Percentiles rank a stretch among this genome's conserved stretches.
phyloP scores from a whole-genome alignment of 2,888 invertebrate species.

The Acanthosepion esculentum region DNA sequence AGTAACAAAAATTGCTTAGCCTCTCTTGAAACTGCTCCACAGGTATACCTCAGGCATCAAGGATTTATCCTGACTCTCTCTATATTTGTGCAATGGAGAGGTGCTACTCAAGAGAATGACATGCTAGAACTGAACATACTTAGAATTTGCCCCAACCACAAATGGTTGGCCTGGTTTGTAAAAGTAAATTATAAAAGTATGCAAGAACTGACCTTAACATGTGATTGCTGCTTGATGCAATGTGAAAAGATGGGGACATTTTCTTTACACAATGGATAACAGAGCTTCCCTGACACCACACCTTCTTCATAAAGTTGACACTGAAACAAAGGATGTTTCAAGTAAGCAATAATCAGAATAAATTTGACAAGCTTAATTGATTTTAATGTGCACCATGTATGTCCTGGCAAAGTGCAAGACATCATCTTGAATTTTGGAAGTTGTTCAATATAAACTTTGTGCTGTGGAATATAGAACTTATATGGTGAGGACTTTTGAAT shows the following conservation, averaged over 20 bases:
- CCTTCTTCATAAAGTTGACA: constrained; percentile 62
- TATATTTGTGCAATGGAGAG: too few species aligned
- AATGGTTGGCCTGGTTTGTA: not conserved
- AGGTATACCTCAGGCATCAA: too few species aligned
- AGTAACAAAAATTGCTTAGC: too few species aligned
- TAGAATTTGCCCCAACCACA: too few species aligned
- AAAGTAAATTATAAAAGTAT: not conserved
- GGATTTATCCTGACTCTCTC: too few species aligned
- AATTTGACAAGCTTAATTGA: not conserved
- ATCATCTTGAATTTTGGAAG: not conserved
- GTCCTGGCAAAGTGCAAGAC: not conserved
- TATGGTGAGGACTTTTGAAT: not conserved
- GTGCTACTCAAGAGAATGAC: too few species aligned
- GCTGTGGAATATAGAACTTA: not conserved
- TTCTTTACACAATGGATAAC: constrained; percentile 61
- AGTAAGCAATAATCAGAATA: not conserved
- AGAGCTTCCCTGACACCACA: constrained; percentile 60
- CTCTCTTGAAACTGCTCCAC: too few species aligned
- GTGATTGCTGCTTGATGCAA: constrained; percentile 50
- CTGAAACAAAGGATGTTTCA: constrained; percentile 55
- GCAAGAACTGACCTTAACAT: constrained; percentile 49
- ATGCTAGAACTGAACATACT: too few species aligned
- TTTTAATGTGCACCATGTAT: not conserved
- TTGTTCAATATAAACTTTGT: not conserved
- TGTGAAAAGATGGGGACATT: constrained; percentile 53